Evolutionary conservation across 2,797 vertebrate species (phyloP), one percentile per base, ranked within the genome.

Genomic region (Mormyrops attenuatus): DNA sequence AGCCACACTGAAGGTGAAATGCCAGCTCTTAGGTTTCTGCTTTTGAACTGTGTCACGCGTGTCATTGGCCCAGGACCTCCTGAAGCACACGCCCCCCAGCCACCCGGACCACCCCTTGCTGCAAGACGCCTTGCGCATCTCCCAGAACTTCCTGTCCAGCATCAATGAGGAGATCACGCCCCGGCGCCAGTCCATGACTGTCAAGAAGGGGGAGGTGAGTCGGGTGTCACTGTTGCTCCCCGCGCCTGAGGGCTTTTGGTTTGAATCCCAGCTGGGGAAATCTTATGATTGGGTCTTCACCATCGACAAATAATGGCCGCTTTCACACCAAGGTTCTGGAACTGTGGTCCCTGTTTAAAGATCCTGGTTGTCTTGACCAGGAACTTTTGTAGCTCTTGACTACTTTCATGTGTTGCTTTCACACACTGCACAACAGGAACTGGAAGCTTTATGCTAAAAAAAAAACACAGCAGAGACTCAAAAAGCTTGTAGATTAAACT

Each of bases 161-260:
- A 99, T 99, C 95, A 99, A 99, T 0, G 98, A 99, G 93, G 98
- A 99, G 95, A 97, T 97, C 91, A 98, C 98, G 0, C 98, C 98
- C 17, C 96, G 98, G 2, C 96, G 98, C 1, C 98, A 99, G 91
- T 98, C 97, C 73, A 97, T 99, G 97, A 98, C 97, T 0, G 97
- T 99, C 22, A 98, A 97, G 93, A 99, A 99, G 90, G 99, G 98
- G 90, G 99, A 99, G 97, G 99, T 99, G 90, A 96, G 97, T 92
- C 38, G 22, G 86, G 20, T 6, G 88, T 88, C 30, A 26, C 1
- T 20, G 52, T 5, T 44, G 53, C 22, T 60, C 15, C 41, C 52
- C 13, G 5, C 8, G 1, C 22, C 22, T 15, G 47, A 15, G 30
- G n/a, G 50, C 5, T 86, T 11, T 80, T 13, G 4, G 80, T 84